Conservation (phyloP, 2,797 vertebrate species). For the Sebastes trivittatus region DNA sequence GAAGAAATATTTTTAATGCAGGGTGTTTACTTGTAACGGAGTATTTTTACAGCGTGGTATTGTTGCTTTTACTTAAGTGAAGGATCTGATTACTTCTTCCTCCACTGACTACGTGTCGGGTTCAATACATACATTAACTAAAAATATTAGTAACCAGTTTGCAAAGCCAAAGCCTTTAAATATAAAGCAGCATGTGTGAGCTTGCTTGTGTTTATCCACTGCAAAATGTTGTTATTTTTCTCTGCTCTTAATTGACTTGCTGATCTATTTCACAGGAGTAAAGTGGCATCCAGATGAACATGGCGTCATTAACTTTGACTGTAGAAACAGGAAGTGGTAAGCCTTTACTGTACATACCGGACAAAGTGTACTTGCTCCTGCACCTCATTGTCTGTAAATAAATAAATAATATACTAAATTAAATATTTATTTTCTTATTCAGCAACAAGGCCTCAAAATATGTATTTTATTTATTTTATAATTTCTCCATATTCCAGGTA, state of each 20-base stretch:
- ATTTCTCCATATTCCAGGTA: constrained; percentile 82
- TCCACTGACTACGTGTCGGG: not conserved
- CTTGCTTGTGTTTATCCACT: not conserved
- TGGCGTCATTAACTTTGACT: constrained; percentile 97
- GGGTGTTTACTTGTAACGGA: not conserved
- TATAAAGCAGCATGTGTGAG: not conserved
- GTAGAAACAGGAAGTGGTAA: constrained; percentile 97
- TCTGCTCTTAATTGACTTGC: not conserved
- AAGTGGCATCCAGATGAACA: constrained; percentile 98
- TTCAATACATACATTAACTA: not conserved
- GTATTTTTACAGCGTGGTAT: not conserved
- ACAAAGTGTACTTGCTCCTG: not conserved
- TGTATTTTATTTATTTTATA: not conserved
- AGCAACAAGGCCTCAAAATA: not conserved
- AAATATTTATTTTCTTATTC: not conserved
- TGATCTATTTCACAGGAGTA: constrained; percentile 67
- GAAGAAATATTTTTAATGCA: not conserved
- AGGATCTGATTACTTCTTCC: not conserved
- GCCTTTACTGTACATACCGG: not conserved
- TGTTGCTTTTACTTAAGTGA: not conserved
- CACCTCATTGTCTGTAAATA: not conserved
- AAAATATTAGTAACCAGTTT: not conserved
- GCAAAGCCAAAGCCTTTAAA: not conserved
- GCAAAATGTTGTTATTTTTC: not conserved
- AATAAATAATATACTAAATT: no score